Evolutionary conservation across 2,888 invertebrate genomes (phyloP).

Genomic region (Megaustenia siamemsis): DNA sequence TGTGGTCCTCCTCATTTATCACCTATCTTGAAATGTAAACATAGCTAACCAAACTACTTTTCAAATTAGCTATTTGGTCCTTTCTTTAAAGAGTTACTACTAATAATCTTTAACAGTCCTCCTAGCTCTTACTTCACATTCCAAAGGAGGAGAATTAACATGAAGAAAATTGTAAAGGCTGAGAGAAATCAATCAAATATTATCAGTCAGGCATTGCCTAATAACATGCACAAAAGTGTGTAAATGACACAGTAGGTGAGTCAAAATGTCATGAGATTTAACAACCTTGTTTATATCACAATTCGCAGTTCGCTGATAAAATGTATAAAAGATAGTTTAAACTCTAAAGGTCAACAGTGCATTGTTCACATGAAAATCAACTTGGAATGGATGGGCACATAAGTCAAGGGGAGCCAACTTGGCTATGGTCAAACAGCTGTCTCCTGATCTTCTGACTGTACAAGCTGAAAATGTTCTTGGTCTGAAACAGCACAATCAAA

Average conservation of each 20-base stretch:
- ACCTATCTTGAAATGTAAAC: too few species aligned
- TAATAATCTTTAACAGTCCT: too few species aligned
- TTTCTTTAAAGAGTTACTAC: too few species aligned
- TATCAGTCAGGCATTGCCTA: too few species aligned
- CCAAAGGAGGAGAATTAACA: too few species aligned
- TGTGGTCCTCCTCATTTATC: too few species aligned
- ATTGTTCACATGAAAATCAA: constrained; percentile 15
- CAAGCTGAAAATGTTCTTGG: constrained; percentile 85
- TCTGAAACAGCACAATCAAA: constrained; percentile 80
- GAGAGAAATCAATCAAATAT: too few species aligned
- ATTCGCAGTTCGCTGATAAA: constrained; percentile 37
- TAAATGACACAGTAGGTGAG: neutral
- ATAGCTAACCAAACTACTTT: too few species aligned
- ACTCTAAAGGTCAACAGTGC: constrained; percentile 15
- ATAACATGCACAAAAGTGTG: neutral
- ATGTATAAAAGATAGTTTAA: constrained; percentile 4
- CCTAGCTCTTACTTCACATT: too few species aligned
- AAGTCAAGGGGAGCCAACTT: neutral
- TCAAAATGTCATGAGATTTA: constrained; percentile 19
- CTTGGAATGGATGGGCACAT: constrained; percentile 16
- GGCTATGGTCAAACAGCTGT: constrained; percentile 81
- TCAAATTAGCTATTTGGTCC: too few species aligned
- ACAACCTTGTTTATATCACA: constrained; percentile 44
- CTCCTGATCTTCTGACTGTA: constrained; percentile 83
- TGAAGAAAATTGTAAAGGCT: too few species aligned